Conservation (phyloP, 2,888 invertebrate genomes). For the Drosophila barbarae region DNA sequence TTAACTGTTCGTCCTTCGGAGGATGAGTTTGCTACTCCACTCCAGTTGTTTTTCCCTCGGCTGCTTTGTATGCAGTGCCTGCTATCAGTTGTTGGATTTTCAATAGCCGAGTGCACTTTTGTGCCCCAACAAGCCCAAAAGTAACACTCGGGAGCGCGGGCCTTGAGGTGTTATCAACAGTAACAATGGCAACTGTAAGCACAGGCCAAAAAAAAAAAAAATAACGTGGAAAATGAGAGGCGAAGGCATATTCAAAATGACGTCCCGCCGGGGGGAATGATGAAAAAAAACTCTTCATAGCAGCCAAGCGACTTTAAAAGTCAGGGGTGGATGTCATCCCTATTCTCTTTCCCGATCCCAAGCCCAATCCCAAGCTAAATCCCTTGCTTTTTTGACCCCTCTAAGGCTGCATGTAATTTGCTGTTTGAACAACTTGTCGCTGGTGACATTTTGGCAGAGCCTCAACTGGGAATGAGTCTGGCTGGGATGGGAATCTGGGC, state of each 20-base stretch:
- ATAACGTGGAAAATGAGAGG: conserved; percentile 23
- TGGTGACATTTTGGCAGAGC: conserved; percentile 63
- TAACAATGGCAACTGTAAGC: conserved; percentile 21
- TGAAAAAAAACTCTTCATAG: conserved; percentile 20
- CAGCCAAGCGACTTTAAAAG: conserved; percentile 28
- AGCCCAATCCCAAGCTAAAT: not conserved
- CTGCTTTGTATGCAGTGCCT: conserved; percentile 59
- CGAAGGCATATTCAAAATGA: conserved; percentile 49
- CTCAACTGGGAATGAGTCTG: conserved; percentile 26
- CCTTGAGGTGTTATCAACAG: conserved; percentile 41
- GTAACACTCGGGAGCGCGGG: conserved; percentile 43
- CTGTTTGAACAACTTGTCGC: conserved; percentile 61
- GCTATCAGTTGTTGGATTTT: conserved; percentile 58
- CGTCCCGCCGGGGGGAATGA: conserved; percentile 24
- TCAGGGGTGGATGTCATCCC: conserved; percentile 7
- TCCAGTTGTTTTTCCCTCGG: conserved; percentile 36
- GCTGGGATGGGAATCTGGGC: conserved; percentile 21
- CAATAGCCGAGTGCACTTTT: conserved; percentile 56
- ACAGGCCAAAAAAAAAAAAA: conserved; percentile 1
- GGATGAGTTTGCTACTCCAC: not conserved
- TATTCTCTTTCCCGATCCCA: not conserved
- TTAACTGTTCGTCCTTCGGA: not conserved
- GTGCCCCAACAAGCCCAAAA: conserved; percentile 50
- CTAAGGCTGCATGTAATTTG: conserved; percentile 43
- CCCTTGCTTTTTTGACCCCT: not conserved